A percentile compares a stretch with the other conserved stretches of the same genome.
phyloP scores from a whole-genome alignment of 2,797 vertebrate genomes.

The Malurus leucopterus region DNA sequence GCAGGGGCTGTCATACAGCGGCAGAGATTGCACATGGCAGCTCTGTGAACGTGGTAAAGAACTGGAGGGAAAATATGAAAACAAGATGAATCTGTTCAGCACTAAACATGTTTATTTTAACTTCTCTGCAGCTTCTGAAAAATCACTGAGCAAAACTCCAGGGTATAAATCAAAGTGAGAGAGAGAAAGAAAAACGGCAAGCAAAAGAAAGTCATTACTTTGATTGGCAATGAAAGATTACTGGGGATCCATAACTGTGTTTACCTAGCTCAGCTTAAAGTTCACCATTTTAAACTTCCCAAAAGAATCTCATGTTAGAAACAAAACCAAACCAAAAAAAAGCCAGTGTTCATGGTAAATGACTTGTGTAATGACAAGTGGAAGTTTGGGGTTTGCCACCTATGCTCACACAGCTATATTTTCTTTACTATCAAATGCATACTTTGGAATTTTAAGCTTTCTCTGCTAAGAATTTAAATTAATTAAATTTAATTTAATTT shows the following conservation, averaged over 20 bases:
- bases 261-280: conserved; percentile 13
- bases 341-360: background rate
- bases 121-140: conserved; percentile 44
- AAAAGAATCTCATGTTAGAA: background rate
- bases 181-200: conserved; percentile 23
- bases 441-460: background rate
- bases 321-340: background rate
- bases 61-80: conserved; percentile 19
- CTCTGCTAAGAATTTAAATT: background rate
- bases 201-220: conserved; percentile 13
- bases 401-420: background rate
- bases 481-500: no score
- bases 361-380: background rate
- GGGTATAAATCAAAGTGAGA: conserved; percentile 38
- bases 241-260: conserved; percentile 20
- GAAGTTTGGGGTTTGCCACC: background rate
- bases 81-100: conserved; percentile 43
- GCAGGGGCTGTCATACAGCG: background rate
- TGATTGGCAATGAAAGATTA: conserved; percentile 45
- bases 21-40: background rate
- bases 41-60: background rate
- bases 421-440: background rate
- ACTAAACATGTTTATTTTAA: conserved; percentile 54
- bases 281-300: conserved; percentile 2
- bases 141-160: conserved; percentile 34